phyloP scores from a whole-genome alignment of 64 coral and sea anemone genomes.

The Montipora cactus region DNA sequence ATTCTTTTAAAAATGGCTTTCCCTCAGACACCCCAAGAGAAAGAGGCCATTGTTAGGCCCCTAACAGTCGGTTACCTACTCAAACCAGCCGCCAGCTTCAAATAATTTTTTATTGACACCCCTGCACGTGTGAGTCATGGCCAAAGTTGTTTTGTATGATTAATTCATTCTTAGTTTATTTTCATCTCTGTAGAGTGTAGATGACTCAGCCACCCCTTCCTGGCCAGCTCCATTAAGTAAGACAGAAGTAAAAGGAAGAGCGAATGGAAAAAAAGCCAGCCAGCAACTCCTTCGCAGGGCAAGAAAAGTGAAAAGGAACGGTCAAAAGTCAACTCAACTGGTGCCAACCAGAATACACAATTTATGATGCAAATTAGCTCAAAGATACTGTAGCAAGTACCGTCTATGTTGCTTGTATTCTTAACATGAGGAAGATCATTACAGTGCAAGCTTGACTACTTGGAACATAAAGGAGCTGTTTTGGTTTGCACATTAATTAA shows the following conservation, averaged over 20 bases:
- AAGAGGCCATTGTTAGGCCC: no score
- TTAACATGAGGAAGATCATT: no score
- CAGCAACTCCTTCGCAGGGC: conserved; percentile 26
- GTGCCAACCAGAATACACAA: neutral
- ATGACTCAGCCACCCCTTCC: conserved; percentile 5
- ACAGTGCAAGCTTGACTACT: no score
- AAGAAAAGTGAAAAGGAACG: conserved; percentile 20
- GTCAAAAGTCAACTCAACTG: neutral
- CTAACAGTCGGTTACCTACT: no score
- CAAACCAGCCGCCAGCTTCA: no score
- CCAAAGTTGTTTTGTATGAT: neutral
- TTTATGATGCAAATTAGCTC: neutral
- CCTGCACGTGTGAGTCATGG: neutral
- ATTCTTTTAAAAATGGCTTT: no score
- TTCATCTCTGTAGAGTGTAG: conserved; percentile 10
- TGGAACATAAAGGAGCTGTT: no score
- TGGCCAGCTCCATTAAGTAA: neutral
- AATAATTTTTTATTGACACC: no score
- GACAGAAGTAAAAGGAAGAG: neutral
- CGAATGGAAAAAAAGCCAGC: neutral
- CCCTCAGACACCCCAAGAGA: no score
- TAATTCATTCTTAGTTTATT: neutral
- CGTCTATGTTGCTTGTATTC: no score
- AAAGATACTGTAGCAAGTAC: no score
- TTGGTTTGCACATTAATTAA: no score